These are phyloP conservation scores for Cassiopea xamachana DNA, from an alignment of 30 jellyfish, hydroid and myxozoan species.

Conservation along the genomic window DNA sequence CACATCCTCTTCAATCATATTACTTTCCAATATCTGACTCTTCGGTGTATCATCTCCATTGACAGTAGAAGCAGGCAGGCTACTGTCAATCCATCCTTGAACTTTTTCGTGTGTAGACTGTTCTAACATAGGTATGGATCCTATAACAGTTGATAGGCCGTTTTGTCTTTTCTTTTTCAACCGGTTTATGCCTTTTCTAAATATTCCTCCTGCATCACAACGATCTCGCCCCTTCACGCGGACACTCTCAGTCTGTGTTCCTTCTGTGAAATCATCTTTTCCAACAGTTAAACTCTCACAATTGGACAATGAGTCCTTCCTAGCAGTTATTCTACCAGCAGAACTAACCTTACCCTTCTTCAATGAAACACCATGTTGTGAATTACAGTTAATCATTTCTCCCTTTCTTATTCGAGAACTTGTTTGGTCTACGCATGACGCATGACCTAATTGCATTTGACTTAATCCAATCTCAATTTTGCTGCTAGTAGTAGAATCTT, in stretches of 20 bases:
- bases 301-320: background rate
- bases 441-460: background rate
- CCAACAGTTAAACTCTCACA: background rate
- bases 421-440: background rate
- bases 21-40: background rate
- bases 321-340: background rate
- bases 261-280: background rate
- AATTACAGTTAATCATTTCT: background rate
- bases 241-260: background rate
- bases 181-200: background rate
- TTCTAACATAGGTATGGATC: constrained; percentile 17
- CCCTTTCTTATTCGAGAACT: background rate
- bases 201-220: background rate
- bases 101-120: constrained; percentile 51
- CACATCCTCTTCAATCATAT: background rate
- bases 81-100: constrained; percentile 49
- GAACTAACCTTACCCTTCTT: background rate
- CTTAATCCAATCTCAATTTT: background rate
- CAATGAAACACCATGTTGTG: background rate
- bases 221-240: background rate
- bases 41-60: background rate
- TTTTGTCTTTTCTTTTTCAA: constrained; percentile 1
- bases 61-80: background rate
- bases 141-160: background rate
- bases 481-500: background rate